phyloP scores from a whole-genome alignment of 2,888 invertebrate species.

The Eilema depressum region DNA sequence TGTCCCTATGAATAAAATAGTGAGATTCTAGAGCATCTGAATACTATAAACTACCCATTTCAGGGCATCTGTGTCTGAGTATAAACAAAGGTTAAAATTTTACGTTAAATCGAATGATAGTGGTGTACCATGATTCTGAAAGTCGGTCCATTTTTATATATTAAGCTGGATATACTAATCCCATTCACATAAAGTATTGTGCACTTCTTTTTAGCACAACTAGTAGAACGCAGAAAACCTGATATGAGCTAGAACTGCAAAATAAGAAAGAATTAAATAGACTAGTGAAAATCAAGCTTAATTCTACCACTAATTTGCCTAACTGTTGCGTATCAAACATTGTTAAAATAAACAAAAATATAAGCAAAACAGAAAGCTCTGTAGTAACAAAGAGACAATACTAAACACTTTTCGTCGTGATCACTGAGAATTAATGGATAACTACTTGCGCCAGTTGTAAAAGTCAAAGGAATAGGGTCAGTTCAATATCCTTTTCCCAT shows the following conservation, averaged over 20 bases:
- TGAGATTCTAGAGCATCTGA: not conserved
- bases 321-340: not conserved
- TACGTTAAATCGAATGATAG: too few relatives aligned
- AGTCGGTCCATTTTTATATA: too few relatives aligned
- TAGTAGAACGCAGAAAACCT: not conserved
- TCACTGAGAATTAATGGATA: slow-evolving; percentile 33
- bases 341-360: slow-evolving; percentile 14
- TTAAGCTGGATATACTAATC: too few relatives aligned
- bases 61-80: not conserved
- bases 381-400: not conserved
- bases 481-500: slow-evolving; percentile 36
- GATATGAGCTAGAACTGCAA: not conserved
- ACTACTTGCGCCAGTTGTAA: slow-evolving; percentile 36
- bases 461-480: slow-evolving; percentile 32
- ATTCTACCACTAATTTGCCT: not conserved
- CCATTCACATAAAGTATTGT: too few relatives aligned
- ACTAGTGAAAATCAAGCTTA: not conserved
- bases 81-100: not conserved
- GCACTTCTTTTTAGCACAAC: too few relatives aligned
- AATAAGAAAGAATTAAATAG: not conserved
- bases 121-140: too few relatives aligned
- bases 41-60: not conserved
- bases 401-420: slow-evolving; percentile 28
- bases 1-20: too few relatives aligned
- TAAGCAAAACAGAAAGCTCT: slow-evolving; percentile 8